phyloP scores from a whole-genome alignment of 2,797 vertebrate genomes.

The Linurgus olivaceus region DNA sequence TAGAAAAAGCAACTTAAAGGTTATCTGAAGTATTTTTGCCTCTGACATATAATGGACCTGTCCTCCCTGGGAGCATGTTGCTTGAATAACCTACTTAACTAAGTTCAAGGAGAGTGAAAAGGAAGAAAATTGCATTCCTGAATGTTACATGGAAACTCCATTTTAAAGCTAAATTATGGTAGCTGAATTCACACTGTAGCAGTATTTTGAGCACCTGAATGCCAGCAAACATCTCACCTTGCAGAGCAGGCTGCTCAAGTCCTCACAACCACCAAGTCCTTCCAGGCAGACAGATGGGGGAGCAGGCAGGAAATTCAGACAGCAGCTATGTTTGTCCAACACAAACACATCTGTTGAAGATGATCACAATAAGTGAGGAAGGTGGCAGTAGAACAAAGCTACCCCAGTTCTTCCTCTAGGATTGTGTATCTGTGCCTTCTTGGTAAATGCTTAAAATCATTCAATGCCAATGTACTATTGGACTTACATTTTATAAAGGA shows the following conservation, averaged over 20 bases:
- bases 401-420: not conserved
- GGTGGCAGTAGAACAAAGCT: not conserved
- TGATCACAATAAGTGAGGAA: not conserved
- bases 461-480: fast-evolving
- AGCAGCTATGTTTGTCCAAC: fast-evolving
- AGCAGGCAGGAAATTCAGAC: not conserved
- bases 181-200: not conserved
- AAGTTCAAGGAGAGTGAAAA: not conserved
- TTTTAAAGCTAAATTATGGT: not conserved
- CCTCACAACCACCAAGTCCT: not conserved
- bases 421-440: not conserved
- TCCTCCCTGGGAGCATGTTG: not conserved
- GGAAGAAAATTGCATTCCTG: not conserved
- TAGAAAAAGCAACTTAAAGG: not conserved
- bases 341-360: not conserved
- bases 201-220: not conserved
- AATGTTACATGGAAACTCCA: not conserved
- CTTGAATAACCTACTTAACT: not conserved
- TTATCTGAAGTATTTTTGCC: not conserved
- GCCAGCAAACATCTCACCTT: not conserved
- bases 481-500: not conserved
- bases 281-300: fast-evolving
- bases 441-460: not conserved
- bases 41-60: not conserved
- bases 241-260: not conserved